These are phyloP conservation scores for Natator depressus DNA, from an alignment of 2,113 vertebrate species.

Conservation along the genomic window DNA sequence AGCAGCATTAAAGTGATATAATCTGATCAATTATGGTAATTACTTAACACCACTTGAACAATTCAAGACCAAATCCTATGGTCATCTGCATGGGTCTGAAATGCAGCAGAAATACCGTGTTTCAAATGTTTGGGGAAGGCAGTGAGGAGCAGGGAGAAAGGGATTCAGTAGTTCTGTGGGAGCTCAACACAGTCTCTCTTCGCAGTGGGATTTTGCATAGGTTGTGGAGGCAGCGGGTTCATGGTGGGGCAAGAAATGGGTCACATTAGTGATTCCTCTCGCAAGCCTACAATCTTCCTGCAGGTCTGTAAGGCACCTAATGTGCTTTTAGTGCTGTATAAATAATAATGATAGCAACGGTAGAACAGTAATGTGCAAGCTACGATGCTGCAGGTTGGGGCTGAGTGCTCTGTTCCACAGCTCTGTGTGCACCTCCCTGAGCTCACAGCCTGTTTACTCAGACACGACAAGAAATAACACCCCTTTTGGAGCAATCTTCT, in stretches of 20 bases:
- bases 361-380: background rate
- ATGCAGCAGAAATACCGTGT: rapidly evolving
- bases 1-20: background rate
- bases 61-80: background rate
- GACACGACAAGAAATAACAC: background rate
- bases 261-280: background rate
- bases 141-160: background rate
- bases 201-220: background rate
- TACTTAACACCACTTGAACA: background rate
- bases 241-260: background rate
- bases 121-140: background rate
- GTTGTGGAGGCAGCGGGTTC: background rate
- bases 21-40: background rate
- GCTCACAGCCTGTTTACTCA: background rate
- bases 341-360: background rate
- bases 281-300: background rate
- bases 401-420: background rate
- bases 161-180: background rate
- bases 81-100: background rate
- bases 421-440: background rate
- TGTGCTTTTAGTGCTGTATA: background rate
- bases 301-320: background rate
- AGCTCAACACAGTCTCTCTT: background rate
- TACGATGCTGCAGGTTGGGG: background rate
- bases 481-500: background rate